Percentiles rank a stretch among this genome's conserved stretches.
Conservation (phyloP, 2,113 vertebrate species). For the Tamias sibiricus region DNA sequence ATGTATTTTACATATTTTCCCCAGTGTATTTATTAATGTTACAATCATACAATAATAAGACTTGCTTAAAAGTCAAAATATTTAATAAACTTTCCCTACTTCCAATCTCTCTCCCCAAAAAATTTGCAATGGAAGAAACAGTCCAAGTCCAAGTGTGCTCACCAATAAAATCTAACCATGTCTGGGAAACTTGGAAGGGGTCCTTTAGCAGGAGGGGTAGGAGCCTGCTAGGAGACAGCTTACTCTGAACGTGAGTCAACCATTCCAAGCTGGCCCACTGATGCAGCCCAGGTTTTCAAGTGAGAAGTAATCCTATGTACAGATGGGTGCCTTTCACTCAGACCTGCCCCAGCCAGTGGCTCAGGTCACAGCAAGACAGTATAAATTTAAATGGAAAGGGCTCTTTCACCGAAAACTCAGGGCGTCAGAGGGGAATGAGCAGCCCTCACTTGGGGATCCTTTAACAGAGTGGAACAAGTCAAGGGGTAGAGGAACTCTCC, state of each 20-base stretch:
- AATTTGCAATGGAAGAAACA: not conserved
- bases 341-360: not conserved
- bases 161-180: not conserved
- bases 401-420: not conserved
- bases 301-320: not conserved
- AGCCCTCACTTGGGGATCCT: not conserved
- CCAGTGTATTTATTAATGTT: conserved; percentile 1
- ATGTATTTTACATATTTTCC: not conserved
- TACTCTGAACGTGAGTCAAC: not conserved
- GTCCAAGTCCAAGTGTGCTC: not conserved
- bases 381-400: not conserved
- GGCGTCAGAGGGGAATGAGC: no score
- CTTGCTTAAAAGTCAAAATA: conserved; percentile 36
- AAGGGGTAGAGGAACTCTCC: not conserved
- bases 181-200: not conserved
- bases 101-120: not conserved
- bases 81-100: not conserved
- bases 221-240: not conserved
- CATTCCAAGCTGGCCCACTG: not conserved
- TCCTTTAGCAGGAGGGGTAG: not conserved
- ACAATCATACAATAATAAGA: not conserved
- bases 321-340: not conserved
- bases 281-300: not conserved
- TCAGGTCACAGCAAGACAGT: not conserved
- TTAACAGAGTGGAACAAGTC: not conserved